These are phyloP conservation scores for Xiphophorus birchmanni DNA, from an alignment of 2,797 vertebrate genomes.

Conservation along the genomic window DNA sequence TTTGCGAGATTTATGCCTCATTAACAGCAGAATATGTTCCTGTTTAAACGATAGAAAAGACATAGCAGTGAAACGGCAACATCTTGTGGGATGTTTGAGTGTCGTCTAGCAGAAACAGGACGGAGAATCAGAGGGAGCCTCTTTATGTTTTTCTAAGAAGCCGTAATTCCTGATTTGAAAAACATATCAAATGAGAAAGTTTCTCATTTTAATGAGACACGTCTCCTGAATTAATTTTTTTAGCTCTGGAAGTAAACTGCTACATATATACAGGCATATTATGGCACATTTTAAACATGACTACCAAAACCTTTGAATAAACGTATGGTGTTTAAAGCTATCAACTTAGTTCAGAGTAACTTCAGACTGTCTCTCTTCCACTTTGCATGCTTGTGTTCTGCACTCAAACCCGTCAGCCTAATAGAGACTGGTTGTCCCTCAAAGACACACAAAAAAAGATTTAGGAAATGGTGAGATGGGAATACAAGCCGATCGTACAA, in stretches of 20 bases:
- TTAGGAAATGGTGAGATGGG: slow-evolving; percentile 28
- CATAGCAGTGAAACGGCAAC: background rate
- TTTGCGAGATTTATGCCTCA: background rate
- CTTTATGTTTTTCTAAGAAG: background rate
- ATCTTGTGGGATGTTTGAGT: background rate
- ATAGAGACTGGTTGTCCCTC: slow-evolving; percentile 37
- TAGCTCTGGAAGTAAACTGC: background rate
- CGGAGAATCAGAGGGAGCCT: background rate
- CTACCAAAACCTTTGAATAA: background rate
- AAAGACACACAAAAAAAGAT: slow-evolving; percentile 4
- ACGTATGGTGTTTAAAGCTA: background rate
- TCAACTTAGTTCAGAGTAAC: background rate
- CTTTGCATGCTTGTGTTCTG: slow-evolving; percentile 3
- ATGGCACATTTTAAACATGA: background rate
- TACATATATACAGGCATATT: background rate
- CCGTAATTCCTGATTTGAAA: background rate
- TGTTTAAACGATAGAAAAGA: background rate
- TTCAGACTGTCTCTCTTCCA: slow-evolving; percentile 1
- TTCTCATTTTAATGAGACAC: background rate
- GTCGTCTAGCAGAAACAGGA: background rate
- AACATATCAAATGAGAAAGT: background rate
- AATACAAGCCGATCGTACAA: slow-evolving; percentile 39
- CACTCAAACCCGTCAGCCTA: slow-evolving; percentile 21
- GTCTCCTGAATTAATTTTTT: background rate
- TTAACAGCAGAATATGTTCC: background rate